Evolutionary conservation across 2,797 vertebrate species (phyloP), one percentile per base, ranked within the genome.

Genomic region (Rallus crepitans): DNA sequence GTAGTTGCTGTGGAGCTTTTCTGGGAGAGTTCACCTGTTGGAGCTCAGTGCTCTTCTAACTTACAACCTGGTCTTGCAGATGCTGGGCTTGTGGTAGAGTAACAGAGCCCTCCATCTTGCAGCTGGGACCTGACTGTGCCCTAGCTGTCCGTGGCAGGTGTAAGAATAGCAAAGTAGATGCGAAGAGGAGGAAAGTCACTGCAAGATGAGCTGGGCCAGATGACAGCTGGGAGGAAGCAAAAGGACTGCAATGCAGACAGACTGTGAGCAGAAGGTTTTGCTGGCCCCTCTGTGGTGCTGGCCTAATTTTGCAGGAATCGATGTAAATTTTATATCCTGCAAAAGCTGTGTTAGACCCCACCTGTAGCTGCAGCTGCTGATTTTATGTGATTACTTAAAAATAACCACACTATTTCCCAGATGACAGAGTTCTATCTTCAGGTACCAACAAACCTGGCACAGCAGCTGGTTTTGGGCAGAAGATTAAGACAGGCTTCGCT

Each of bases 81-180:
- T 71, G 0, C 64, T 63, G 68, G 11, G 5, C 76, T 82, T 89
- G 31, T 50, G 33, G 18, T 60, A 27, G 68, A 23, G 9, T 48
- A 56, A 48, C 28, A 73, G 75, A 82, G 60, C 56, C 91, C 23
- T 81, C 13, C 40, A 37, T 39, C 35, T 70, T 63, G 48, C 35
- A 65, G 27, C 68, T 69, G 79, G 23, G 45, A 52, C 33, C 21
- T 75, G 56, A 10, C 48, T 4, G 0, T 77, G 33, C 28, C 45
- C 27, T 10, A 14, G 23, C 20, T 42, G 9, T 30, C 9, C 10
- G 0, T 24, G 76, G 48, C 76, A 56, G 53, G 0, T 0, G 4
- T 30, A 45, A 47, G 87, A 83, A 45, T 2, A 35, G 57, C 30
- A 7, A 75, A 78, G 37, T 39, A 19, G 14, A 15, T 16, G n/a